phyloP scores from a whole-genome alignment of 2,113 vertebrate species.

The Microtus ochrogaster region DNA sequence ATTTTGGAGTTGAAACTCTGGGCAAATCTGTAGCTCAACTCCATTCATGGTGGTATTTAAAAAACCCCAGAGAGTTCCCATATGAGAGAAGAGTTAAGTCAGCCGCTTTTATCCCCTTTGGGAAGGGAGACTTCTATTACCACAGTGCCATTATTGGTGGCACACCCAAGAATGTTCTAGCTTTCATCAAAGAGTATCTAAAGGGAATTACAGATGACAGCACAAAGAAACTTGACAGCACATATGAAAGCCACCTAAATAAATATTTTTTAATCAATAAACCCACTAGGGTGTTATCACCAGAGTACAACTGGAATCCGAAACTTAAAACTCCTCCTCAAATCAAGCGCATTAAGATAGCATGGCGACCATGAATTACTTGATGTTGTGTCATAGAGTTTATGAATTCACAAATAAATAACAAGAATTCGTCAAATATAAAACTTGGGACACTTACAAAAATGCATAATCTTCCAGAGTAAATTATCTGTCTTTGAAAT shows the following conservation, averaged over 20 bases:
- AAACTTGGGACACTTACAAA: slow-evolving; percentile 40
- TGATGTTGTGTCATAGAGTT: not conserved
- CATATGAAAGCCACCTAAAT: slow-evolving; percentile 79
- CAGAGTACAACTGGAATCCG: slow-evolving; percentile 82
- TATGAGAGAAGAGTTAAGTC: slow-evolving; percentile 73
- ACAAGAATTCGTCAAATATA: slow-evolving; percentile 37
- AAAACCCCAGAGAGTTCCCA: slow-evolving; percentile 26
- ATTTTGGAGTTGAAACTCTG: slow-evolving; percentile 80
- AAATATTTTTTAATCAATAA: slow-evolving; percentile 81
- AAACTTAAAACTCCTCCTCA: slow-evolving; percentile 37
- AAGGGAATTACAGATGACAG: slow-evolving; percentile 58
- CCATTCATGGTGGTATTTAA: slow-evolving; percentile 70
- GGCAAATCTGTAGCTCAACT: slow-evolving; percentile 75
- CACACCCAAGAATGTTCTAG: slow-evolving; percentile 45
- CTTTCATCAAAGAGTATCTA: slow-evolving; percentile 36
- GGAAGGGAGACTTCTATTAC: slow-evolving; percentile 82
- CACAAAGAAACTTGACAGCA: slow-evolving; percentile 39
- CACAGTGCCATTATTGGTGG: slow-evolving; percentile 77
- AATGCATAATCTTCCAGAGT: slow-evolving; percentile 27
- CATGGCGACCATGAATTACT: not conserved
- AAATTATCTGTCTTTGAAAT: slow-evolving; percentile 45
- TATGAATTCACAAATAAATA: slow-evolving; percentile 13
- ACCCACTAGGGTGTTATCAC: slow-evolving; percentile 80
- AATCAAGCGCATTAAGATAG: slow-evolving; percentile 68
- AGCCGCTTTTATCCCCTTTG: slow-evolving; percentile 71